Evolutionary conservation across 2,888 invertebrate species (phyloP), one percentile per base, ranked within the genome.

Genomic region (Prenolepis imparis): DNA sequence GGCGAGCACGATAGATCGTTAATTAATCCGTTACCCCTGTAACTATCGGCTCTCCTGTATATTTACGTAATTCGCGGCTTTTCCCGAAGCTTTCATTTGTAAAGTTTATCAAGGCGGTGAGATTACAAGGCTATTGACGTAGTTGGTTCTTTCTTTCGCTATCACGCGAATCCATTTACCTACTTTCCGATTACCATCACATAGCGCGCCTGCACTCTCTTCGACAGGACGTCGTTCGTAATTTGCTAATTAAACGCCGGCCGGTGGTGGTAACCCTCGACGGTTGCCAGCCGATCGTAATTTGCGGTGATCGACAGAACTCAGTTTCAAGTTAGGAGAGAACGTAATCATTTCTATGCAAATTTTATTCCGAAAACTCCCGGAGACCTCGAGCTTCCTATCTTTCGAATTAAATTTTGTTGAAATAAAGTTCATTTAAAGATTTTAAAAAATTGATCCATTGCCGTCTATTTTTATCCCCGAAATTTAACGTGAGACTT

Each of bases 121-220:
- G 88, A 90, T 90, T 90, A 86, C 88, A 89, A 78, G 84, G 89
- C 84, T 86, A 84, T 90, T 86, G 90, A 86, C 87, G 87, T 85
- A 82, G 84, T 77, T 44, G 12, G 68, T 36, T 11, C 36, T 9
- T 28, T 67, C 78, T 9, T 28, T 67, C 78, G 75, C 67, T 83
- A 88, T 90, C 90, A 85, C 85, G 87, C 89, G 85, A 89, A 78
- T 84, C 87, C 89, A 89, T 90, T 90, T 90, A 90, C 89, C 90
- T 86, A 86, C 87, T 90, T 90, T 84, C 78, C 63, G 18, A 78
- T 28, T 28, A 28, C 85, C 85, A 73, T 52, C 39, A 66, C 84
- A 66, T 84, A 83, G 82, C 89, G 78, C 73, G 86, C 83, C 52
- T 72, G 68, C 55, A 36, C 67, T 64, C 70, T 64, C 67, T 18